Evolutionary conservation across 92 coral and sea anemone genomes (phyloP), one percentile per base, ranked within the genome.

Genomic region (Porites lobata): DNA sequence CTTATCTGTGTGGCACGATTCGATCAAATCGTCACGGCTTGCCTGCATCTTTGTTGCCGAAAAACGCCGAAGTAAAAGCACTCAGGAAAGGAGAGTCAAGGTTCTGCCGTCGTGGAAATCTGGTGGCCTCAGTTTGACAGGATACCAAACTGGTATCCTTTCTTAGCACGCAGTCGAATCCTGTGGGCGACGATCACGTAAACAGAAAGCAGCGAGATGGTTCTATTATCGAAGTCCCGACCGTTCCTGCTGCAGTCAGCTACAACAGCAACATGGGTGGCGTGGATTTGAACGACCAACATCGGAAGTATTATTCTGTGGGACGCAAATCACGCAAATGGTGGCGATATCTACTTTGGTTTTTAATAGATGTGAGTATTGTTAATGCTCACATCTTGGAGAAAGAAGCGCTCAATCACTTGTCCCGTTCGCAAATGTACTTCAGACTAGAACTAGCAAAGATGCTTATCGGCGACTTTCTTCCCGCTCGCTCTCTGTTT

Each of bases 191-290:
- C 22, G 59, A 88, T 32, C 74, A 81, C 15, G 91, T 87, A 4
- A 80, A 73, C 21, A 59, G 86, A 73, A 80, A 47, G 81, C 76
- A 86, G 62, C 50, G 69, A 22, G 75, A 87, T 47, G 87, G 87
- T 71, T 70, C 87, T 18, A 19, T 88, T 17, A 8, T 79, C 57
- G 72, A 80, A 74, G 75, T 88, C 24, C 92, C 92, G 19, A 88
- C 77, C 38, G 59, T 66, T 74, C 87, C 92, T 13, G 82, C 63
- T 56, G 78, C 67, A n/a, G 77, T 50, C 26, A 53, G 75, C 12
- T 82, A 88, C 88, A 88, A 88, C 87, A 81, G 81, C 43, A 82
- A 85, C 90, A 90, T 85, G 86, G 51, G n/a, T n/a, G n/a, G n/a
- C n/a, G n/a, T n/a, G n/a, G n/a, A n/a, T n/a, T n/a, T n/a, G n/a